These are phyloP conservation scores for Podarcis muralis DNA, from an alignment of 2,113 vertebrate genomes.

Conservation along the genomic window DNA sequence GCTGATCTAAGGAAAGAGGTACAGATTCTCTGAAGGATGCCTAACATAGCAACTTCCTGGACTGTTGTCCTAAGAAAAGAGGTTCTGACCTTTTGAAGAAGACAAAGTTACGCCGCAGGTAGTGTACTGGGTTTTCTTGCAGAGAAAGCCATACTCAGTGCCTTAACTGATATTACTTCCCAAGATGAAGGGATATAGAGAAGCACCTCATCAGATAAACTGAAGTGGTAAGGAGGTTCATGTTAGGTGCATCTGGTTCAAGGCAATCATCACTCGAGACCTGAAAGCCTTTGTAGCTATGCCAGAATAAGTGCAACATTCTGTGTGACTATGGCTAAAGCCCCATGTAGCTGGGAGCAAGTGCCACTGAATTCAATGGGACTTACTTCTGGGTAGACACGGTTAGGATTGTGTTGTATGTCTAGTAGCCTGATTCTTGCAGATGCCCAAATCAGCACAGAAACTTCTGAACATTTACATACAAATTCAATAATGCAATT, in stretches of 20 bases:
- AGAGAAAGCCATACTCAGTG: neutral
- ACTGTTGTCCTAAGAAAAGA: too few relatives aligned
- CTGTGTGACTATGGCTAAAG: neutral
- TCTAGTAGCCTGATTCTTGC: neutral
- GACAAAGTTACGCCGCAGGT: too few relatives aligned
- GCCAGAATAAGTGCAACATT: neutral
- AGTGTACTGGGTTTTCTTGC: neutral
- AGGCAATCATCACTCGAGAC: too few relatives aligned
- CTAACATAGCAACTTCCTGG: neutral
- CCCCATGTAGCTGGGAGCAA: too few relatives aligned
- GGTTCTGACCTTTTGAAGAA: too few relatives aligned
- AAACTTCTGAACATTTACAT: neutral
- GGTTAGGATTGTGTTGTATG: too few relatives aligned
- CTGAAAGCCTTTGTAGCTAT: neutral
- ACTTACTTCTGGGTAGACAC: too few relatives aligned
- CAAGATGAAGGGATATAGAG: neutral
- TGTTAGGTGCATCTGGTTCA: too few relatives aligned
- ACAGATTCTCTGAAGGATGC: neutral
- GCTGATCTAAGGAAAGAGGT: neutral
- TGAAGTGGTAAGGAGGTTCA: neutral
- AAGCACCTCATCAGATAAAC: neutral
- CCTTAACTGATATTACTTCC: neutral
- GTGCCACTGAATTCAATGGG: too few relatives aligned
- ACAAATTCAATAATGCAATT: neutral
- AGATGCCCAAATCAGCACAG: neutral